These are phyloP conservation scores for Haliclona indistincta DNA, from an alignment of 37 sponge, comb jelly and placozoan species.

Conservation along the genomic window DNA sequence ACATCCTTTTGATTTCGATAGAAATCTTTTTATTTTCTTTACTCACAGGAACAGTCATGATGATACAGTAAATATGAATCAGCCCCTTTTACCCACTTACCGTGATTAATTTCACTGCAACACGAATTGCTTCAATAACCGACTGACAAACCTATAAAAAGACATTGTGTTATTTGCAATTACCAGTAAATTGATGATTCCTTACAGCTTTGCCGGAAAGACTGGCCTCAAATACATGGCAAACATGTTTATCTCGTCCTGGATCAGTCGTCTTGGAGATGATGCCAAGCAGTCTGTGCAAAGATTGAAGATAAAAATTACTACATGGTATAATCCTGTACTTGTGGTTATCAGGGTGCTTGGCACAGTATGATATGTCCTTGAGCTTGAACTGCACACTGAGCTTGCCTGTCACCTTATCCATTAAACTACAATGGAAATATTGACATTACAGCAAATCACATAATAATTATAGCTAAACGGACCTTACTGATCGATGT, in stretches of 20 bases:
- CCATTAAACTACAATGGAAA: slow-evolving; percentile 4
- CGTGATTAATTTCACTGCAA: neutral
- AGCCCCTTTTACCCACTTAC: neutral
- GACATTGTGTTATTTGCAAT: neutral
- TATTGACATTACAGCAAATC: neutral
- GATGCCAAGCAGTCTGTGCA: slow-evolving; percentile 70
- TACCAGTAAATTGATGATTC: neutral
- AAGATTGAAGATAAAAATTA: neutral
- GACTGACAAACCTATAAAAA: neutral
- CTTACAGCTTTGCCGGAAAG: slow-evolving; percentile 53
- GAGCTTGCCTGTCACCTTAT: neutral
- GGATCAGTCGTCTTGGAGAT: slow-evolving; percentile 4
- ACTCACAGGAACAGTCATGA: too few species aligned
- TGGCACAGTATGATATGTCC: slow-evolving; percentile 51
- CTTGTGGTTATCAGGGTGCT: slow-evolving; percentile 53
- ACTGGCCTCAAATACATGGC: slow-evolving; percentile 71
- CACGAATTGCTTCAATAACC: slow-evolving; percentile 1
- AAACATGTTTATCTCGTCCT: slow-evolving; percentile 25
- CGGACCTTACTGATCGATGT: slow-evolving; percentile 12
- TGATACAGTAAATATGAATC: neutral
- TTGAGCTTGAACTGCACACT: slow-evolving; percentile 38
- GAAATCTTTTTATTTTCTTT: too few species aligned
- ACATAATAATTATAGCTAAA: too few species aligned
- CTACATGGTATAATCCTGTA: slow-evolving; percentile 1
- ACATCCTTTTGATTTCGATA: too few species aligned